phyloP scores from a whole-genome alignment of 1,140 invertebrate genomes.

The Drosophila asahinai region DNA sequence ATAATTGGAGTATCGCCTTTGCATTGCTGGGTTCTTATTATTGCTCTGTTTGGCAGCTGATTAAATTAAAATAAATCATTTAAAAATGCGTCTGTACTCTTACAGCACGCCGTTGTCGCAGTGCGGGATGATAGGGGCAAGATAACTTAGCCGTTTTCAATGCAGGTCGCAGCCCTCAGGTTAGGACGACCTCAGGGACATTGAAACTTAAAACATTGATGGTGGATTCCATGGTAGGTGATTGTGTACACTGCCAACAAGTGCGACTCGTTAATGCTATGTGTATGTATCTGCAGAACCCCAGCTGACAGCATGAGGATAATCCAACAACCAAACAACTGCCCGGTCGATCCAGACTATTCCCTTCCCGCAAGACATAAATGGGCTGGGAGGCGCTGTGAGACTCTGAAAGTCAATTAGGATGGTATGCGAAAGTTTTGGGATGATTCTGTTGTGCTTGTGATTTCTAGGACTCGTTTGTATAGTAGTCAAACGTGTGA shows the following conservation, averaged over 20 bases:
- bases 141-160: constrained; percentile 8
- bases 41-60: constrained; percentile 80
- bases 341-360: neutral
- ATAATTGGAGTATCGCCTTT: constrained; percentile 73
- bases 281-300: constrained; percentile 46
- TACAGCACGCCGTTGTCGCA: neutral
- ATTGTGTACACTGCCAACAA: constrained; percentile 42
- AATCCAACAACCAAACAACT: constrained; percentile 68
- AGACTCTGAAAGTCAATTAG: neutral
- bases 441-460: neutral
- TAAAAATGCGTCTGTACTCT: constrained; percentile 54
- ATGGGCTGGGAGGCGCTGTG: neutral
- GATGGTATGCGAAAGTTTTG: too few relatives aligned
- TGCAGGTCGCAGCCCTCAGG: constrained; percentile 20
- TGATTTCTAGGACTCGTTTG: neutral
- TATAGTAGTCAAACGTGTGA: too few relatives aligned
- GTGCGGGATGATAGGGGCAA: constrained; percentile 49
- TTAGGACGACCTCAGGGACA: constrained; percentile 24
- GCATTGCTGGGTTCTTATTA: constrained; percentile 67
- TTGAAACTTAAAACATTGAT: constrained; percentile 2
- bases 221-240: constrained; percentile 39
- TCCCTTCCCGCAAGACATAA: neutral
- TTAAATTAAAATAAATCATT: constrained; percentile 81
- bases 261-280: constrained; percentile 13
- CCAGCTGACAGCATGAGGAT: constrained; percentile 76